Conservation (phyloP, 2,888 invertebrate genomes). For the Rhagonycha lutea region DNA sequence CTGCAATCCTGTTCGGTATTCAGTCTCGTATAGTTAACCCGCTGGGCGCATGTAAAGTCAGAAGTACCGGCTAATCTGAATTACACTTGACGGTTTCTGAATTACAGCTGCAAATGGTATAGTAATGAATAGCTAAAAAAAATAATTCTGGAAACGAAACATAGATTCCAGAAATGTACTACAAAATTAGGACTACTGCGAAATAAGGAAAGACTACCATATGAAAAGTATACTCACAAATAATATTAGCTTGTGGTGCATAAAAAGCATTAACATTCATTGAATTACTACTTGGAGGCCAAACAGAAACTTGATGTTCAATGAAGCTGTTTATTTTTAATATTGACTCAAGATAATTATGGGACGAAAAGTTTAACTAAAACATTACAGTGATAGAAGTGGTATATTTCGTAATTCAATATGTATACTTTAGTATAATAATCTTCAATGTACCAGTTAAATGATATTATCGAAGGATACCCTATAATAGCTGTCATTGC, state of each 20-base stretch:
- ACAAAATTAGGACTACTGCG: too few relatives aligned
- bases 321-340: constrained; percentile 46
- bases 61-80: too few relatives aligned
- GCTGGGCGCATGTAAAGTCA: too few relatives aligned
- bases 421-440: constrained; percentile 68
- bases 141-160: too few relatives aligned
- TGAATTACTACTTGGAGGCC: constrained; percentile 57
- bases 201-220: not conserved
- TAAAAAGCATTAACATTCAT: constrained; percentile 62
- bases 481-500: constrained; percentile 62
- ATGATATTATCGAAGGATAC: constrained; percentile 68
- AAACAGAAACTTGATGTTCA: constrained; percentile 58
- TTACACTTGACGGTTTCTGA: too few relatives aligned
- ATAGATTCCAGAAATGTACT: too few relatives aligned
- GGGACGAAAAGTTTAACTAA: constrained; percentile 51
- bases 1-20: too few relatives aligned
- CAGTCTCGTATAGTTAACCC: too few relatives aligned
- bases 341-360: constrained; percentile 18
- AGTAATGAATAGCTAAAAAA: too few relatives aligned
- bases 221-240: constrained; percentile 54
- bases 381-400: constrained; percentile 25
- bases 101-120: too few relatives aligned
- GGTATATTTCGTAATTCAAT: constrained; percentile 24
- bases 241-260: constrained; percentile 59
- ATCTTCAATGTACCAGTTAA: constrained; percentile 53